Percentiles rank a stretch among this genome's conserved stretches.
These are phyloP conservation scores for Peromyscus eremicus DNA, from an alignment of 2,797 vertebrate genomes.

Conservation along the genomic window DNA sequence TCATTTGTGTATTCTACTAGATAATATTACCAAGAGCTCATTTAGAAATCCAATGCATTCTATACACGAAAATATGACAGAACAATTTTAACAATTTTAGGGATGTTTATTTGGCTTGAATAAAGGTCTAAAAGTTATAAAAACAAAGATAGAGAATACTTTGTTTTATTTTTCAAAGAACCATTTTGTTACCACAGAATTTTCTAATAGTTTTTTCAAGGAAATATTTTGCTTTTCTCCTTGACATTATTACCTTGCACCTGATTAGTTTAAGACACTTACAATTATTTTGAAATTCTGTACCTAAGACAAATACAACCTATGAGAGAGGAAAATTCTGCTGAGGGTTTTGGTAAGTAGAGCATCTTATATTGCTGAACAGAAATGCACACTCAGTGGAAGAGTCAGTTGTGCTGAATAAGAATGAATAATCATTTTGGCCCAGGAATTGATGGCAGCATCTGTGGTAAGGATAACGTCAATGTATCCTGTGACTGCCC, in stretches of 20 bases:
- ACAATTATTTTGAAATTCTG: neutral
- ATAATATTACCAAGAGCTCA: neutral
- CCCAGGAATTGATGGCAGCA: neutral
- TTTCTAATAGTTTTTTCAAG: neutral
- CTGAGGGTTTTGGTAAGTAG: neutral
- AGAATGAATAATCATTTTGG: neutral
- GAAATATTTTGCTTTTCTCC: neutral
- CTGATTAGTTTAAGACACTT: neutral
- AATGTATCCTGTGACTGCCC: neutral
- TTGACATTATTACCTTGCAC: neutral
- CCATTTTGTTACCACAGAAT: neutral
- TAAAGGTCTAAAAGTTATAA: neutral
- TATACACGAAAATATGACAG: neutral
- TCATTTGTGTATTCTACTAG: neutral
- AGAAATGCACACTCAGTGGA: neutral
- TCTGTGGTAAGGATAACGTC: neutral
- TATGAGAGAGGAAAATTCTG: neutral
- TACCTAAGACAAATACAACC: neutral
- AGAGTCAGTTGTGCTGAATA: neutral
- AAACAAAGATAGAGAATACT: neutral
- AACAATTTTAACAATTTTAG: neutral
- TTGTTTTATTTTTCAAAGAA: neutral
- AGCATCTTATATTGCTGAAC: neutral
- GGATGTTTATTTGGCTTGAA: neutral
- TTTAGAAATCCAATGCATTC: neutral